Percentiles rank a stretch among this genome's conserved stretches.
Conservation (phyloP, 2,888 invertebrate genomes). For the Gymnosoma rotundatum region DNA sequence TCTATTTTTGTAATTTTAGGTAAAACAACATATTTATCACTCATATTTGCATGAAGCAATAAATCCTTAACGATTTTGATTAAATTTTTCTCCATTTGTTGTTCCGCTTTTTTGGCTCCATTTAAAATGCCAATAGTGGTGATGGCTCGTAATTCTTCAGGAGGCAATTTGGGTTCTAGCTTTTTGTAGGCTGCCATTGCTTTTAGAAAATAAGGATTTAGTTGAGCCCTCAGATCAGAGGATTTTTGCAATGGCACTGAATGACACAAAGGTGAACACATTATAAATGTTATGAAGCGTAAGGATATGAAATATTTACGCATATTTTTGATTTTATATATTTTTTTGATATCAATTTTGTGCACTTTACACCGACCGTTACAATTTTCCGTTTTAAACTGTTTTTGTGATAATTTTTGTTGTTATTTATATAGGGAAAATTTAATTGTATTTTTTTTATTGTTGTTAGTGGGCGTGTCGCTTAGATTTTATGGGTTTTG, state of each 20-base stretch:
- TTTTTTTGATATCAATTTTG: constrained; percentile 42
- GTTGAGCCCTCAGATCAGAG: constrained; percentile 64
- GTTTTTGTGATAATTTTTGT: constrained; percentile 35
- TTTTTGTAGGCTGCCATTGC: constrained; percentile 78
- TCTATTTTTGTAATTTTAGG: constrained; percentile 78
- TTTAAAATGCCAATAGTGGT: constrained; percentile 79
- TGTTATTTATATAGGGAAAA: constrained; percentile 55
- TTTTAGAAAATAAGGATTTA: constrained; percentile 77
- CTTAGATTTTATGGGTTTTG: constrained; percentile 65
- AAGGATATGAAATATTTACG: constrained; percentile 64
- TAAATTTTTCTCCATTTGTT: constrained; percentile 78
- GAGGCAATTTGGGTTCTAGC: constrained; percentile 76
- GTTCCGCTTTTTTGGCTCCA: constrained; percentile 78
- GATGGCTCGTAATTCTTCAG: constrained; percentile 77
- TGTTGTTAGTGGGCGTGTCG: constrained; percentile 56
- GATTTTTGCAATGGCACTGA: constrained; percentile 67
- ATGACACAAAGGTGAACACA: constrained; percentile 62
- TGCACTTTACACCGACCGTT: constrained; percentile 36
- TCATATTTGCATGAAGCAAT: constrained; percentile 74
- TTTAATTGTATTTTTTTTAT: not conserved
- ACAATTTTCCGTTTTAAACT: constrained; percentile 52
- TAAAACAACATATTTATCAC: constrained; percentile 72
- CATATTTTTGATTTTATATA: constrained; percentile 45
- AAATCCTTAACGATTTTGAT: constrained; percentile 76
- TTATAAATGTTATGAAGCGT: constrained; percentile 53